A percentile compares a stretch with the other conserved stretches of the same genome.
Evolutionary conservation across 2,888 invertebrate species (phyloP).

Genomic region (Phymatocera aterrima): DNA sequence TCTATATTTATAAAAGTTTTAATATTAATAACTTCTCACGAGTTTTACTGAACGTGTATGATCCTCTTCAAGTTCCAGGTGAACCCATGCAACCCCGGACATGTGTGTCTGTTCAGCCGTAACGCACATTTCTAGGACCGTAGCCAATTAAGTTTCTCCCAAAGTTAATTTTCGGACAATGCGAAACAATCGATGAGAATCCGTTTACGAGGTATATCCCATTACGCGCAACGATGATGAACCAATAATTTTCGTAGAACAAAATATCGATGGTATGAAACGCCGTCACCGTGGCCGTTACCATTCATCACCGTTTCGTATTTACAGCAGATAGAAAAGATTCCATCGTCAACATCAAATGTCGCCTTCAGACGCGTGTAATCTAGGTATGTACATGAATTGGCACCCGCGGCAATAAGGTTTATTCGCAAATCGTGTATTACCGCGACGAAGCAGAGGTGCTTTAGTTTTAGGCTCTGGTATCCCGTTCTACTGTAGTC

Average conservation of each 20-base stretch:
- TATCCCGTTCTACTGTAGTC: conserved; percentile 14
- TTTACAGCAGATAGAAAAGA: neutral
- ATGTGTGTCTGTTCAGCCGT: too few species aligned
- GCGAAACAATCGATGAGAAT: too few species aligned
- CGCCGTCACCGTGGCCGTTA: too few species aligned
- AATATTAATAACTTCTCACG: conserved; percentile 12
- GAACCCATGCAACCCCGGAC: too few species aligned
- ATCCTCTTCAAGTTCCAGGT: neutral
- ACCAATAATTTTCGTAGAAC: too few species aligned
- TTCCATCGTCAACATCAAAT: neutral
- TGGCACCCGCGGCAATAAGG: neutral
- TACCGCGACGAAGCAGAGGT: conserved; percentile 25
- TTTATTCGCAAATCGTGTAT: conserved; percentile 34
- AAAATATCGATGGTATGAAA: too few species aligned
- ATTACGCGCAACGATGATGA: too few species aligned
- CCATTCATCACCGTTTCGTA: neutral
- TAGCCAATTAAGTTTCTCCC: too few species aligned
- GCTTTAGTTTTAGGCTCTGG: conserved; percentile 48
- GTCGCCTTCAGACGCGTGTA: neutral
- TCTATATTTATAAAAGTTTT: conserved; percentile 34
- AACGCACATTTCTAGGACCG: too few species aligned
- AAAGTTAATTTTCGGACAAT: too few species aligned
- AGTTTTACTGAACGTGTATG: neutral
- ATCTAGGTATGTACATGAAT: conserved; percentile 4
- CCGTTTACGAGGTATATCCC: too few species aligned